These are phyloP conservation scores for Calliphora vicina DNA, from an alignment of 1,140 invertebrate species.

Conservation along the genomic window DNA sequence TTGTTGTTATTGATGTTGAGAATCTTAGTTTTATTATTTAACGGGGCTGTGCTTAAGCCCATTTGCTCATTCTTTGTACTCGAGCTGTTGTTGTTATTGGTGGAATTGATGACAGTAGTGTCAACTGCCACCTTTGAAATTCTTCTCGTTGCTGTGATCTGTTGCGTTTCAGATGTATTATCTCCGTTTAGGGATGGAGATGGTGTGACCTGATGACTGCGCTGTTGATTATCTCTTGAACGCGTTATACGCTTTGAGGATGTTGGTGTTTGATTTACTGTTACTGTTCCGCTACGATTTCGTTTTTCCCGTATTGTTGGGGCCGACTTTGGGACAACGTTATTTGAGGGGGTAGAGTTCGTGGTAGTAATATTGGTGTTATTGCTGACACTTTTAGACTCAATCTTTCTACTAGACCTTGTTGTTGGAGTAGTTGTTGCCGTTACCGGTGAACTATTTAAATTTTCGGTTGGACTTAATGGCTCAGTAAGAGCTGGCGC, in stretches of 20 bases:
- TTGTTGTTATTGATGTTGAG: slow-evolving; percentile 18
- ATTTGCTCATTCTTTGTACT: slow-evolving; percentile 48
- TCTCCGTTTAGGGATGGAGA: background rate
- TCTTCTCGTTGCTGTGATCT: slow-evolving; percentile 21
- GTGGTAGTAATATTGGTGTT: background rate
- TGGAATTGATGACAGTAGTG: background rate
- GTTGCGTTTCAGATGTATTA: slow-evolving; percentile 39
- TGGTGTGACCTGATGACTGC: background rate
- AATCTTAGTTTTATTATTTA: slow-evolving; percentile 20
- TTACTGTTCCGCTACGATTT: background rate
- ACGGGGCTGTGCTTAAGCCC: slow-evolving; percentile 51
- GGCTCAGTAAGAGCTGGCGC: slow-evolving; percentile 69
- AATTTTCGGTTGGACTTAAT: slow-evolving; percentile 60
- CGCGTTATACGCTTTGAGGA: slow-evolving; percentile 52
- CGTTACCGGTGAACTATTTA: slow-evolving; percentile 52
- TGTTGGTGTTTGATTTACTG: slow-evolving; percentile 14
- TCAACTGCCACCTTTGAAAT: background rate
- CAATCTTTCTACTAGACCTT: slow-evolving; percentile 1
- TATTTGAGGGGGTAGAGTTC: background rate
- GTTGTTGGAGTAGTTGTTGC: slow-evolving; percentile 42
- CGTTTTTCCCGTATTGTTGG: slow-evolving; percentile 12
- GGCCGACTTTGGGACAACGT: background rate
- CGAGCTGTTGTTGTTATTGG: background rate
- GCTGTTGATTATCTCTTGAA: slow-evolving; percentile 47
- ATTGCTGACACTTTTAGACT: background rate